A percentile compares a stretch with the other conserved stretches of the same genome.
Evolutionary conservation across 1,140 invertebrate species (phyloP).

Genomic region (Drosophila mojavensis): DNA sequence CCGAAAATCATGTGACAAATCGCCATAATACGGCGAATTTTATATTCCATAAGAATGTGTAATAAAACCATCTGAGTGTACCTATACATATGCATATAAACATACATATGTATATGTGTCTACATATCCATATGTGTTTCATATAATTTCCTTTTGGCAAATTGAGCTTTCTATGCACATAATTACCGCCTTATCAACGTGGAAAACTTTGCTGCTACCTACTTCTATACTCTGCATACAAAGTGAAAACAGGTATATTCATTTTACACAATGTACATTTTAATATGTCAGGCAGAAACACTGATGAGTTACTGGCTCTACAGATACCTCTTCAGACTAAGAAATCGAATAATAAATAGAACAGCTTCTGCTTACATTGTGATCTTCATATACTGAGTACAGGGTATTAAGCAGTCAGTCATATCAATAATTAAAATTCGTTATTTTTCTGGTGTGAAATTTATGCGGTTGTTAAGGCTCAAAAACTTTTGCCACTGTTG

Average conservation of each 20-base stretch:
- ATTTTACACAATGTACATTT: background rate
- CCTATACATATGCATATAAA: slow-evolving; percentile 39
- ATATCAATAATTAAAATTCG: background rate
- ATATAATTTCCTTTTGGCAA: slow-evolving; percentile 34
- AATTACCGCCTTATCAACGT: slow-evolving; percentile 41
- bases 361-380: too few relatives aligned
- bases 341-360: too few relatives aligned
- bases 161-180: slow-evolving; percentile 27
- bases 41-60: slow-evolving; percentile 6
- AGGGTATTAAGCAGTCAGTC: background rate
- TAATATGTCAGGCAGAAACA: background rate
- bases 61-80: slow-evolving; percentile 17
- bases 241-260: background rate
- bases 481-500: slow-evolving; percentile 40
- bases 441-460: slow-evolving; percentile 67
- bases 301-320: background rate
- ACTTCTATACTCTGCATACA: background rate
- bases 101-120: slow-evolving; percentile 13
- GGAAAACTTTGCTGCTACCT: slow-evolving; percentile 18
- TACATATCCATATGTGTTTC: slow-evolving; percentile 30
- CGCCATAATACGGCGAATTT: slow-evolving; percentile 45
- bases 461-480: slow-evolving; percentile 76
- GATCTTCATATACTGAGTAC: background rate
- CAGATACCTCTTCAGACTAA: too few relatives aligned
- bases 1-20: slow-evolving; percentile 66